These are phyloP conservation scores for Cataglyphis hispanica DNA, from an alignment of 1,140 invertebrate species.

Conservation along the genomic window DNA sequence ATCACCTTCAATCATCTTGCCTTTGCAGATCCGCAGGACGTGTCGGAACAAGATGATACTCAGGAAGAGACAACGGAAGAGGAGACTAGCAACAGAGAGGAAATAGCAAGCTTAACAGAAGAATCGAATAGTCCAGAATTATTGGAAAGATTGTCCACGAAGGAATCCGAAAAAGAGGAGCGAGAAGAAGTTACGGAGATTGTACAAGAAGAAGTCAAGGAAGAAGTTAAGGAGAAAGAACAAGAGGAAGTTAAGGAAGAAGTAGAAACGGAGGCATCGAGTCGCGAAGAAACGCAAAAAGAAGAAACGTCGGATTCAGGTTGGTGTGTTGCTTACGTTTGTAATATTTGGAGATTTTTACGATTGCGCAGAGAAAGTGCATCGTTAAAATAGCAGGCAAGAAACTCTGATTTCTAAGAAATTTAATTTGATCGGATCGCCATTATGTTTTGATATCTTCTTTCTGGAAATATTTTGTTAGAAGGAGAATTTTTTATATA, in stretches of 20 bases:
- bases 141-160: constrained; percentile 2
- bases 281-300: constrained; percentile 62
- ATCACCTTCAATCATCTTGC: neutral
- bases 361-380: neutral
- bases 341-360: neutral
- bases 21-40: constrained; percentile 45
- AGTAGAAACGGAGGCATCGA: neutral
- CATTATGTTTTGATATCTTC: neutral
- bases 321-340: constrained; percentile 46
- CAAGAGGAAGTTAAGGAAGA: constrained; percentile 1
- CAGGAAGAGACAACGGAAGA: constrained; percentile 17
- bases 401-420: neutral
- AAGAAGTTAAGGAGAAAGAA: neutral
- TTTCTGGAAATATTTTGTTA: neutral
- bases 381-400: neutral
- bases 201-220: neutral
- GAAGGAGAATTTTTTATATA: too few species aligned
- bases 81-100: neutral
- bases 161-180: neutral
- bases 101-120: neutral
- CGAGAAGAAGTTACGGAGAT: neutral
- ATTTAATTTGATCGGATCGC: constrained; percentile 6
- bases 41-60: constrained; percentile 27
- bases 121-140: constrained; percentile 25
- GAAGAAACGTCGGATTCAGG: constrained; percentile 75